Evolutionary conservation across 2,888 invertebrate species (phyloP).

Genomic region (Anoncus sp.): DNA sequence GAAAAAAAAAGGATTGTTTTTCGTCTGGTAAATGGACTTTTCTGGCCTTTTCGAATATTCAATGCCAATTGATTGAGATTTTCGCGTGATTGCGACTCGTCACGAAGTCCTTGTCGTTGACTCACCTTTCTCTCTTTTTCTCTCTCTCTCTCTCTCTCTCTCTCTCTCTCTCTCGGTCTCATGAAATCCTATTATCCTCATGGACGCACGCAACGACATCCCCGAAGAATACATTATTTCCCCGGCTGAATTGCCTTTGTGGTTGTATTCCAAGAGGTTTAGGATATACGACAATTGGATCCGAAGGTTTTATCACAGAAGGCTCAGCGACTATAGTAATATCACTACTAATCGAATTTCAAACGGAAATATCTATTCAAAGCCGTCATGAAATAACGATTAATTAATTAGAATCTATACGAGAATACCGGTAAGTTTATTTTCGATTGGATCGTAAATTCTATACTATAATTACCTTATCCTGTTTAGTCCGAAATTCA

Average conservation of each 20-base stretch:
- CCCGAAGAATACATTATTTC: slow-evolving; percentile 33
- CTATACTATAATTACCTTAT: not conserved
- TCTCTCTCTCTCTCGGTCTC: slow-evolving; percentile 24
- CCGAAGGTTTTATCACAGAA: too few relatives aligned
- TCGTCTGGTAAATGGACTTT: slow-evolving; percentile 9
- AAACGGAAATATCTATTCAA: not conserved
- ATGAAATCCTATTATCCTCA: slow-evolving; percentile 39
- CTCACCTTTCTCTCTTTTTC: slow-evolving; percentile 9
- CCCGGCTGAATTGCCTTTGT: slow-evolving; percentile 37
- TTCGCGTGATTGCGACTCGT: slow-evolving; percentile 51
- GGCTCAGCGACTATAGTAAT: not conserved
- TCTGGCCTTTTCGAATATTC: slow-evolving; percentile 43
- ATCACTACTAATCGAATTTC: not conserved
- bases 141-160: slow-evolving; percentile 5
- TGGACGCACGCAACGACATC: slow-evolving; percentile 47
- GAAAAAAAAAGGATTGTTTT: slow-evolving; percentile 14
- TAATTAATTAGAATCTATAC: not conserved
- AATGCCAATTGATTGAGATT: slow-evolving; percentile 53
- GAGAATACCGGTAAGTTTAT: not conserved
- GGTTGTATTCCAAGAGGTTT: slow-evolving; percentile 3
- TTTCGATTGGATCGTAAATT: not conserved
- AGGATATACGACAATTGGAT: slow-evolving; percentile 8
- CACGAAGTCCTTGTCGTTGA: slow-evolving; percentile 47
- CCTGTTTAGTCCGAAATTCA: not conserved
- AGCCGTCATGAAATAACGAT: not conserved